Conservation (phyloP, 2,888 invertebrate genomes). For the Ormyrus nitidulus region DNA sequence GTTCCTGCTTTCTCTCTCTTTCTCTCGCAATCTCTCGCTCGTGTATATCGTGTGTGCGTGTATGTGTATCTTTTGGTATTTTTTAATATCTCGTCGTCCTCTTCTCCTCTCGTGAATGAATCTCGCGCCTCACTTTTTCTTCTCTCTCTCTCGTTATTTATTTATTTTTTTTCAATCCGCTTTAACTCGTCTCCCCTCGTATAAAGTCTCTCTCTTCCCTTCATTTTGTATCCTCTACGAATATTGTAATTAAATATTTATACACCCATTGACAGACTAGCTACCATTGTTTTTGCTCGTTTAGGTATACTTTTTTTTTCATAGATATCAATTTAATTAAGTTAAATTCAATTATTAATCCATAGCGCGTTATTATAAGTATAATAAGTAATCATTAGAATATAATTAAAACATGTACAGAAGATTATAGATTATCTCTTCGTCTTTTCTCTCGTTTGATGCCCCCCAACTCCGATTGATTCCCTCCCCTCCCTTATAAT, state of each 20-base stretch:
- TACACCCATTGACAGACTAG: slow-evolving; percentile 75
- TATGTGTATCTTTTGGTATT: slow-evolving; percentile 46
- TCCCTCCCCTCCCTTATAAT: slow-evolving; percentile 34
- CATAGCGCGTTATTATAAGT: slow-evolving; percentile 72
- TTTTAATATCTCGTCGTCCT: slow-evolving; percentile 29
- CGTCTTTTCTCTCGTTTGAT: slow-evolving; percentile 55
- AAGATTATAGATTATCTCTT: slow-evolving; percentile 73
- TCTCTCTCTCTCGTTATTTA: slow-evolving; percentile 26
- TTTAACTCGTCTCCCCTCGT: slow-evolving; percentile 52
- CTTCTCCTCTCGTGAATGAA: background rate
- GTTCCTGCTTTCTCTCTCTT: slow-evolving; percentile 1
- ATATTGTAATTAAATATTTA: slow-evolving; percentile 74
- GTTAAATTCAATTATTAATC: slow-evolving; percentile 71
- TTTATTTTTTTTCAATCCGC: slow-evolving; percentile 44
- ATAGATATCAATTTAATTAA: slow-evolving; percentile 73
- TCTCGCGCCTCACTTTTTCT: slow-evolving; percentile 21
- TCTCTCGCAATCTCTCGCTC: background rate
- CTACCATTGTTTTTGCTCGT: slow-evolving; percentile 73
- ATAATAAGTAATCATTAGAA: slow-evolving; percentile 73
- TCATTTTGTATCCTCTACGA: slow-evolving; percentile 59
- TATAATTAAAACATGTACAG: slow-evolving; percentile 74
- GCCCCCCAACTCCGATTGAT: slow-evolving; percentile 50
- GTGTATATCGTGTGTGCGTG: slow-evolving; percentile 51
- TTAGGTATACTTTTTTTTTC: slow-evolving; percentile 69
- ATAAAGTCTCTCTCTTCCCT: slow-evolving; percentile 52